Evolutionary conservation across 37 sponge, comb jelly and placozoan species (phyloP).

Genomic region (Oopsacas minuta): DNA sequence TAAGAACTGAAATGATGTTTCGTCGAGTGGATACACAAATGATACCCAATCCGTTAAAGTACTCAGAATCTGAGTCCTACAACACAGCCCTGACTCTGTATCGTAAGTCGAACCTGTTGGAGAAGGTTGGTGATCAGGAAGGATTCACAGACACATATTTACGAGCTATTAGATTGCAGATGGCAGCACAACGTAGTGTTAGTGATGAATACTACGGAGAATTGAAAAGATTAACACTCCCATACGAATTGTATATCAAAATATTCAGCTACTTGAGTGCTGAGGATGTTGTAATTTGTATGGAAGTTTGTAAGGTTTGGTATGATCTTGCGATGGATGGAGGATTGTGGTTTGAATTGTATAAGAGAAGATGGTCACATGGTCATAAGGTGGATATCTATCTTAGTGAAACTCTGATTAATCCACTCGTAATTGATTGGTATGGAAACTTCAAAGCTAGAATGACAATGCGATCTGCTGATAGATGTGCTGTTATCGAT

Average conservation of each 20-base stretch:
- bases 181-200: conserved; percentile 16
- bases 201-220: neutral
- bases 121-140: conserved; percentile 24
- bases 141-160: conserved; percentile 33
- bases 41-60: conserved; percentile 21
- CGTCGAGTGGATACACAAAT: conserved; percentile 34
- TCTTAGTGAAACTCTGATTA: neutral
- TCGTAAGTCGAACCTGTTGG: conserved; percentile 24
- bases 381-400: neutral
- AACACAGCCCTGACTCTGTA: conserved; percentile 25
- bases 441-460: neutral
- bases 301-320: neutral
- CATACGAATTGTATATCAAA: conserved; percentile 20
- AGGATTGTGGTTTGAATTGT: neutral
- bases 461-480: neutral
- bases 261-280: conserved; percentile 21
- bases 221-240: neutral
- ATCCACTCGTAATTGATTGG: neutral
- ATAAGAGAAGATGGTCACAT: neutral
- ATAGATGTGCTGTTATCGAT: neutral
- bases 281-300: neutral
- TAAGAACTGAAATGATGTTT: conserved; percentile 34
- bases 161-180: conserved; percentile 21
- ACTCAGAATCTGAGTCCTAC: conserved; percentile 11
- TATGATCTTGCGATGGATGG: neutral